Evolutionary conservation across 1,140 invertebrate genomes (phyloP), one percentile per base, ranked within the genome.

Genomic region (Heliconius eleuchia): DNA sequence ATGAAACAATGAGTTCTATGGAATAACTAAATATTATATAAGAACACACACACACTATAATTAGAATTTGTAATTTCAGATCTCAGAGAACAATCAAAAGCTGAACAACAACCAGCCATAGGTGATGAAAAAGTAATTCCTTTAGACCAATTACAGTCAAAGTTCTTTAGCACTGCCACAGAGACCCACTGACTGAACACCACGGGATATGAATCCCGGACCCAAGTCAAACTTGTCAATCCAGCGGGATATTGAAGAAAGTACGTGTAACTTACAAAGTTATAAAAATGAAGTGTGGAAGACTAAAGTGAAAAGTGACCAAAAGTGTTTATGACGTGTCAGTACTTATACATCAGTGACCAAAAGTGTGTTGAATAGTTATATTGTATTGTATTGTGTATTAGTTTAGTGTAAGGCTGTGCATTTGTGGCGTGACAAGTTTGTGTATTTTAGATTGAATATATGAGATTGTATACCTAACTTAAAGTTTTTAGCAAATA

Each of bases 71-170:
- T 46, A 18, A 66, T 84, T 84, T 0, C 87, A 95, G 94, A 91
- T 23, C 85, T 94, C 19, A 84, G 94, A 16, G 92, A 95, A 46
- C 89, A 94, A 70, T 93, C 94, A 3, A 90, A 90, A 37, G 83
- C 92, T 34, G 91, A 93, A 79, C 91, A 91, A 80, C 93, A 94
- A 84, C 93, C 92, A 55, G 89, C 92, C 71, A 83, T 94, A 8
- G 92, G 91, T 1, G 87, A 91, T 77, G 94, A 94, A 78, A 86
- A 92, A 34, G 88, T 92, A 81, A 82, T 95, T 66, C 91, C 94
- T 11, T 87, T 95, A 4, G 81, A 83, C 0, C 89, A 93, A 77
- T 84, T 95, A 18, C 85, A 90, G 76, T 85, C 83, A 34, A 85
- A 89, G 50, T 85, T 95, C 71, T 90, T 91, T 74, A 37, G 19